phyloP scores from a whole-genome alignment of 2,113 vertebrate species.

The Mobula hypostoma region DNA sequence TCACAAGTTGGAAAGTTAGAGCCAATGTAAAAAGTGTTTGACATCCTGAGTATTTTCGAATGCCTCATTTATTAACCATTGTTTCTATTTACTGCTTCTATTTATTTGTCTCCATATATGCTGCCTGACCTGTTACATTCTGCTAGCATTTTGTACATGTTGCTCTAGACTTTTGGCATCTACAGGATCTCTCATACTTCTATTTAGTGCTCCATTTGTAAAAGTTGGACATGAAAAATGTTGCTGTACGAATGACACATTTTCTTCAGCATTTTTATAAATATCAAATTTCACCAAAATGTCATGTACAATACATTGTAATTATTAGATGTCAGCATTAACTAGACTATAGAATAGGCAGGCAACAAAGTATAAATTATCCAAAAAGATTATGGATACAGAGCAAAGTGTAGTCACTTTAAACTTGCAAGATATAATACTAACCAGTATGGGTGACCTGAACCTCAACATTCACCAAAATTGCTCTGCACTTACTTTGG shows the following conservation, averaged over 20 bases:
- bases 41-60: not conserved
- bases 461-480: not conserved
- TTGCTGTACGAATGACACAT: not conserved
- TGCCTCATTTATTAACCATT: not conserved
- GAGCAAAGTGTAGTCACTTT: not conserved
- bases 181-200: too few species aligned
- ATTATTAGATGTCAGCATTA: not conserved
- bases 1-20: not conserved
- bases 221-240: not conserved
- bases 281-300: not conserved
- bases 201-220: not conserved
- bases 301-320: not conserved
- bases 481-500: not conserved
- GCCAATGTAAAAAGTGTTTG: not conserved
- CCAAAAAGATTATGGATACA: not conserved
- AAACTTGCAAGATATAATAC: not conserved
- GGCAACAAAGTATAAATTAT: not conserved
- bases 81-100: not conserved
- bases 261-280: not conserved
- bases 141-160: too few species aligned
- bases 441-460: not conserved
- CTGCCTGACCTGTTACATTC: too few species aligned
- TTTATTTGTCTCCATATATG: too few species aligned
- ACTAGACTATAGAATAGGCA: not conserved
- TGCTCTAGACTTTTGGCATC: too few species aligned